Base-by-base conservation (phyloP, 2,797 vertebrate genomes). In the Lutjanus campechanus region DNA sequence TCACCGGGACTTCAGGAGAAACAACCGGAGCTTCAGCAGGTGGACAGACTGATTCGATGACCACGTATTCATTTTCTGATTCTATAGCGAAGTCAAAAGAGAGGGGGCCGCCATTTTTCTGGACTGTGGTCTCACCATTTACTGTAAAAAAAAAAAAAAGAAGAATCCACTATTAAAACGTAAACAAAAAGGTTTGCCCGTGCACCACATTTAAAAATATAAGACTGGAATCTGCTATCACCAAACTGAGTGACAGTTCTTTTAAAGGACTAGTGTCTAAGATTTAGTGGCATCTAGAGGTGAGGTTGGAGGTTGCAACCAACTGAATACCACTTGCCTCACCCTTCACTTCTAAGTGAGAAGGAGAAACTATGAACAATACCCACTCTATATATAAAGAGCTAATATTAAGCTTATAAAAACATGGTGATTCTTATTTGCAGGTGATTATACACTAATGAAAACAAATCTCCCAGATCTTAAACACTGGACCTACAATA, bases 31-130 rank as follows among this genome's bases (percentile, higher is more conserved):
- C 86, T 0, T 3, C 79, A 0, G 5, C 36, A 0, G 54, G 4
- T 19, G 61, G 62, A 8, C 13, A 4, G 7, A 76, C 83, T 11
- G 75, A 12, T 60, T 89, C 54, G 0, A 82, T 5, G 0, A 69
- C 4, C 25, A 74, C 59, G 17, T 5, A 54, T 0, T 73, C 54
- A 3, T 59, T 17, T 61, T 12, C 91, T 43, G 94, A 20, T 46
- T 93, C 84, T 20, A 51, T 84, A 69, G 91, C 85, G 62, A 83
- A 9, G 16, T 63, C 86, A 63, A 86, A 88, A 89, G 95, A 89
- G 79, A 88, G 3, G 4, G 93, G 70, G 15, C 62, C 90, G 36
- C 89, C 93, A 58, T 96, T 96, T 85, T 81, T 67, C 9, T 89
- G 73, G 63, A 92, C 53, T 29, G 55, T 79, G 54, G 90, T 83